phyloP scores from a whole-genome alignment of 2,113 vertebrate genomes.

The Seriola aureovittata region DNA sequence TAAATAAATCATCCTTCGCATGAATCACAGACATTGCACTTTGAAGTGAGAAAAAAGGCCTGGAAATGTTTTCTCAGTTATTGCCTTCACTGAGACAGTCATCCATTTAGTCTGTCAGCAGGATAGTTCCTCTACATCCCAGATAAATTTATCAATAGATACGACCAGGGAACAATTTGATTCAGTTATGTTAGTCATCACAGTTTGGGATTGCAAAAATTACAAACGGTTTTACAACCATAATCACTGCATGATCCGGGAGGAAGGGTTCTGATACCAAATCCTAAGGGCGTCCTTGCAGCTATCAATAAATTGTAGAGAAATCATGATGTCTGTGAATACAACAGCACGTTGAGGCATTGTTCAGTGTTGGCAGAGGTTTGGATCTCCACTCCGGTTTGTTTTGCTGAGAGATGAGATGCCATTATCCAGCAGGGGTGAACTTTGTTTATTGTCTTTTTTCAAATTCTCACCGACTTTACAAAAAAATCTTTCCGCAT shows the following conservation, averaged over 20 bases:
- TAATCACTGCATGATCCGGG: background rate
- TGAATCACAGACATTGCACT: conserved; percentile 39
- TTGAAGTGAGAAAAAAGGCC: conserved; percentile 16
- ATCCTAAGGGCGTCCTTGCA: background rate
- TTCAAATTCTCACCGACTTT: background rate
- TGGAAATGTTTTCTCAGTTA: conserved; percentile 28
- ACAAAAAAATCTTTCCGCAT: background rate
- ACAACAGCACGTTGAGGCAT: background rate
- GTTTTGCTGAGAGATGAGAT: background rate
- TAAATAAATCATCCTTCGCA: conserved; percentile 38
- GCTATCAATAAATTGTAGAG: background rate
- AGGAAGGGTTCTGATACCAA: background rate
- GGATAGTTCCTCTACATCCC: background rate
- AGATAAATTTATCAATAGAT: conserved; percentile 26
- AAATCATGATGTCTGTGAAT: conserved; percentile 11
- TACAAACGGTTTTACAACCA: conserved; percentile 11
- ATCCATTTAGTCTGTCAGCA: conserved; percentile 46
- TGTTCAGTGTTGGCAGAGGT: conserved; percentile 2
- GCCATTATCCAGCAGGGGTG: background rate
- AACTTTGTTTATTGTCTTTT: background rate
- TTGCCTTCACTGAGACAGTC: conserved; percentile 19
- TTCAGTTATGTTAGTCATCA: conserved; percentile 38
- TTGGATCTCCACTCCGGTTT: background rate
- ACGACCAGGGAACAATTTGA: conserved; percentile 8
- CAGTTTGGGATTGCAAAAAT: conserved; percentile 10